Conservation (phyloP, 2,888 invertebrate species). For the Himalopsyche anomala region DNA sequence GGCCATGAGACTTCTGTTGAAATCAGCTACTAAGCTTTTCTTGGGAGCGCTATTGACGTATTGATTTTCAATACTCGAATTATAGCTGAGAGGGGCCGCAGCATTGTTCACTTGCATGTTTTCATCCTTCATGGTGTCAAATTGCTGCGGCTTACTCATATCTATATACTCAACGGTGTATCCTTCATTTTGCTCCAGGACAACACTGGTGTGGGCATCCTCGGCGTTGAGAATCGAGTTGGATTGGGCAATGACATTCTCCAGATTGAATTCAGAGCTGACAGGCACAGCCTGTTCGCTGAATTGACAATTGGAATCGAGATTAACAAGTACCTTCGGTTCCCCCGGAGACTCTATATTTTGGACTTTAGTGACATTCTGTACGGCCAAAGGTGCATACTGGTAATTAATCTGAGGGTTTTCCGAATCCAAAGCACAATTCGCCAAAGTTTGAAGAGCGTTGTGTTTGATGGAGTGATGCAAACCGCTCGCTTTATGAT, state of each 20-base stretch:
- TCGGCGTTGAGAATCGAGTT: slow-evolving; percentile 63
- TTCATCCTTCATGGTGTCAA: slow-evolving; percentile 38
- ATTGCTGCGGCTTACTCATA: slow-evolving; percentile 50
- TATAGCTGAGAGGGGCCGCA: slow-evolving; percentile 45
- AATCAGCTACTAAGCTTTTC: slow-evolving; percentile 72
- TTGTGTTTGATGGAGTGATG: slow-evolving; percentile 62
- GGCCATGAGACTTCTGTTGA: slow-evolving; percentile 74
- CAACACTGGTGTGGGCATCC: slow-evolving; percentile 58
- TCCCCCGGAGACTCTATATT: slow-evolving; percentile 76
- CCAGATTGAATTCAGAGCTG: slow-evolving; percentile 65
- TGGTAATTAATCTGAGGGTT: slow-evolving; percentile 66
- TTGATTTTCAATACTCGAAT: slow-evolving; percentile 64
- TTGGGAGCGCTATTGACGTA: slow-evolving; percentile 70
- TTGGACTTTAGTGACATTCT: slow-evolving; percentile 74
- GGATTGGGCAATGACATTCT: slow-evolving; percentile 64
- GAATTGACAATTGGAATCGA: slow-evolving; percentile 70
- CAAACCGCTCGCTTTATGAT: background rate
- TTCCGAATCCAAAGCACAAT: slow-evolving; percentile 74
- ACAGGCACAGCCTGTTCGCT: slow-evolving; percentile 65
- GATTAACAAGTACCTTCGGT: slow-evolving; percentile 74
- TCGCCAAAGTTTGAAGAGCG: slow-evolving; percentile 75
- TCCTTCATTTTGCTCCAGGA: slow-evolving; percentile 57
- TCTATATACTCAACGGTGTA: slow-evolving; percentile 60
- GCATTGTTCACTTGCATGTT: slow-evolving; percentile 45
- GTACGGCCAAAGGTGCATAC: slow-evolving; percentile 69